A percentile compares a stretch with the other conserved stretches of the same genome.
Evolutionary conservation across 2,888 invertebrate species (phyloP).

Genomic region (Dolichopus griseipennis): DNA sequence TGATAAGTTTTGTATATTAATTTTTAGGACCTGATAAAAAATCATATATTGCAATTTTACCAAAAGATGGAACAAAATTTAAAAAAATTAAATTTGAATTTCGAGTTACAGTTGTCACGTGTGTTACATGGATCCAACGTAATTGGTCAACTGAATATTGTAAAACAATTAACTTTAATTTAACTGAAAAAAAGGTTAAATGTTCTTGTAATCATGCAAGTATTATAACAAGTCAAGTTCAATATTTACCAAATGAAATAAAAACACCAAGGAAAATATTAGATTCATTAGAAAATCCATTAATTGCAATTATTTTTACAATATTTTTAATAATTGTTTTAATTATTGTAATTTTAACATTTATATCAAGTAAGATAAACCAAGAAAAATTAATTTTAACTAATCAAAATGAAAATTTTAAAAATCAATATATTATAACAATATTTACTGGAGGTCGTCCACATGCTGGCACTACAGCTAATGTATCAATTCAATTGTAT

Average conservation of each 20-base stretch:
- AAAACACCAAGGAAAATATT: background rate
- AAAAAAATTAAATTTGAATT: constrained; percentile 10
- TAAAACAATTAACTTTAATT: background rate
- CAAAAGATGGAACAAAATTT: background rate
- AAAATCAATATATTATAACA: constrained; percentile 21
- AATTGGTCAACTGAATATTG: background rate
- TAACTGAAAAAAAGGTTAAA: background rate
- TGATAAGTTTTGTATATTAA: background rate
- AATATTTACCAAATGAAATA: background rate
- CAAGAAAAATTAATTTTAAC: background rate
- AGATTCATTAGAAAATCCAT: constrained; percentile 1
- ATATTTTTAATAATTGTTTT: constrained; percentile 10
- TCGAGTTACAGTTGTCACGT: background rate
- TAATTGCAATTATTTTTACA: background rate
- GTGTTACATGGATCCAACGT: background rate
- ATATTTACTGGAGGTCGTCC: constrained; percentile 27
- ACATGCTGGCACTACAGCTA: constrained; percentile 26
- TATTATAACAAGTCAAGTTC: background rate
- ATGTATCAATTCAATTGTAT: constrained; percentile 23
- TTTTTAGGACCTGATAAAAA: background rate
- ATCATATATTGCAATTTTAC: constrained; percentile 11
- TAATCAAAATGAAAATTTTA: constrained; percentile 4
- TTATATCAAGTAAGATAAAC: background rate
- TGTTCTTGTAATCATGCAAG: background rate
- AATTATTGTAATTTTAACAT: background rate